phyloP scores from a whole-genome alignment of 2,888 invertebrate genomes.

The Caenorhabditis macrosperma region DNA sequence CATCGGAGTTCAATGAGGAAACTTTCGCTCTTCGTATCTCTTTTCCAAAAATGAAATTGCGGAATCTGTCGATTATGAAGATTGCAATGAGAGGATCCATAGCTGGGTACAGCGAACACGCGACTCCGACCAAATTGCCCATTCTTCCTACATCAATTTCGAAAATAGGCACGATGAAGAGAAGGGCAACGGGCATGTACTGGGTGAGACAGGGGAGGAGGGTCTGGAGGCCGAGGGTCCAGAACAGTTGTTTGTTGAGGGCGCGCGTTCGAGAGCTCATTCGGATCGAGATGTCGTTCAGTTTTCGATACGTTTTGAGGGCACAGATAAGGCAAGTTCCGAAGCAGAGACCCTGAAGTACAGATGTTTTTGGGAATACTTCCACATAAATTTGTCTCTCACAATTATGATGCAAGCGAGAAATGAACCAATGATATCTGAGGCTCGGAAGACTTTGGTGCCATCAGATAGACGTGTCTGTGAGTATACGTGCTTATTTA shows the following conservation, averaged over 20 bases:
- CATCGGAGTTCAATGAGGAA: slow-evolving; percentile 8
- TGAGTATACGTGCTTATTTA: not conserved
- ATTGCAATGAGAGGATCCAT: slow-evolving; percentile 50
- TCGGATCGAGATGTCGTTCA: not conserved
- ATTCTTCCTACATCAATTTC: slow-evolving; percentile 27
- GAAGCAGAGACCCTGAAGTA: slow-evolving; percentile 29
- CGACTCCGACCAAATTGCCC: slow-evolving; percentile 25
- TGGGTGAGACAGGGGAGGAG: slow-evolving; percentile 32
- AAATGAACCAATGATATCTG: slow-evolving; percentile 20
- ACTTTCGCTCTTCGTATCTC: slow-evolving; percentile 13
- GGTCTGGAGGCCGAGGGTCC: slow-evolving; percentile 41
- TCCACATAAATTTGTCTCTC: not conserved
- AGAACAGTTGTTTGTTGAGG: not conserved
- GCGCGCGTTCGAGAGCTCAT: no score
- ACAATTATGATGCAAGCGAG: slow-evolving; percentile 33
- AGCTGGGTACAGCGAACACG: slow-evolving; percentile 21
- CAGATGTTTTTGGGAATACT: no score
- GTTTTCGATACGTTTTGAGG: slow-evolving; percentile 17
- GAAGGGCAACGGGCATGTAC: slow-evolving; percentile 34
- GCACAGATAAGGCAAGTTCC: slow-evolving; percentile 28
- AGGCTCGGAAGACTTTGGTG: not conserved
- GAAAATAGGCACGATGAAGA: slow-evolving; percentile 21
- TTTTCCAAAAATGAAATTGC: not conserved
- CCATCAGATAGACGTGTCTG: slow-evolving; percentile 21
- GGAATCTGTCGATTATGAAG: not conserved